phyloP scores from a whole-genome alignment of 2,797 vertebrate species.

The Anisognathus igniventris region DNA sequence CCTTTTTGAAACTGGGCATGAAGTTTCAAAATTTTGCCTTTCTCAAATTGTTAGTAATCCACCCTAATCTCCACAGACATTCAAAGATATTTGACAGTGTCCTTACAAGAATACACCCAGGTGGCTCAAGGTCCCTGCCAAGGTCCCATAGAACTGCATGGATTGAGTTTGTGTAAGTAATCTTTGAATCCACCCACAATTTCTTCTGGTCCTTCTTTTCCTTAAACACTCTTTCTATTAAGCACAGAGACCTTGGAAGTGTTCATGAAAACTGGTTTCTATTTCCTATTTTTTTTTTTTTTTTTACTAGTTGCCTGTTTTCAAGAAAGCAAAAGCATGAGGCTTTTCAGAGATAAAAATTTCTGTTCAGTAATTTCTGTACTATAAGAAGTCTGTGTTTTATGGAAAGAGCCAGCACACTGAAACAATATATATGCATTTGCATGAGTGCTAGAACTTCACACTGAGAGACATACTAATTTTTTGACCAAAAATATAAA shows the following conservation, averaged over 20 bases:
- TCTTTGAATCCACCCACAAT: background rate
- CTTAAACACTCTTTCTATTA: background rate
- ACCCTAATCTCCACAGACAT: accelerated
- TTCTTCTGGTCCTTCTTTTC: background rate
- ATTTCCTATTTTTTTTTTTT: background rate
- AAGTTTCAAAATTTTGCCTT: background rate
- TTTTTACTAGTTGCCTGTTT: background rate
- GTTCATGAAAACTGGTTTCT: accelerated
- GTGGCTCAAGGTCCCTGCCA: accelerated
- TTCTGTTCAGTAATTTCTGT: background rate
- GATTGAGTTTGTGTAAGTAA: background rate
- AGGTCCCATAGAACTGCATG: background rate
- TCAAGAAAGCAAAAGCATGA: accelerated
- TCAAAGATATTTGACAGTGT: background rate
- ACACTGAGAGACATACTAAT: background rate
- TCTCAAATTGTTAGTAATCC: background rate
- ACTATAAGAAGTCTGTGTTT: background rate
- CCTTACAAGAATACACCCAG: background rate
- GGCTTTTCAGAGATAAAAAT: background rate
- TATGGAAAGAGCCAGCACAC: background rate
- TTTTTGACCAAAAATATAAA: background rate
- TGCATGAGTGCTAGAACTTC: background rate
- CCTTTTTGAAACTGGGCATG: background rate
- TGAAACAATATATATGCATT: background rate
- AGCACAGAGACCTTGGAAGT: background rate